Conservation (phyloP, 2,113 vertebrate species). For the Pelusios castaneus region DNA sequence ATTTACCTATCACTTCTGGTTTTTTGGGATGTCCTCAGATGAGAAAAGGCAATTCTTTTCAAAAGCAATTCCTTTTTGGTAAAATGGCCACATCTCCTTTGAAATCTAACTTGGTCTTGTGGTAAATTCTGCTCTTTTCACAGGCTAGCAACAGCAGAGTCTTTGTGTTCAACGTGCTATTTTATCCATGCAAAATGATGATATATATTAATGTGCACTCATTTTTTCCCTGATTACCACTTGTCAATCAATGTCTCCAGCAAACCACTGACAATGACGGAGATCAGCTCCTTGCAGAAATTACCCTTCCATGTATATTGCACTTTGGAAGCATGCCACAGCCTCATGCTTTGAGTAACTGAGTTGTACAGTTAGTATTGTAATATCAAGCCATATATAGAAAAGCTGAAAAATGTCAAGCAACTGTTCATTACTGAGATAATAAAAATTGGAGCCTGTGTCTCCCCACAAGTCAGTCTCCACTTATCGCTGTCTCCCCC, state of each 20-base stretch:
- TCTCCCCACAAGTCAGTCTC: not conserved
- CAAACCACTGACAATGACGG: not conserved
- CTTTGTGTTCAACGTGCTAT: not conserved
- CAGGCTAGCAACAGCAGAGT: not conserved
- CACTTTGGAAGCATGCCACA: not conserved
- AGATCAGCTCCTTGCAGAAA: constrained; percentile 4
- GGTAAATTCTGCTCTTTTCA: not conserved
- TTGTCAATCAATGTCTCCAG: constrained; percentile 7
- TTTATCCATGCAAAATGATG: constrained; percentile 9
- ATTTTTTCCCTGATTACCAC: not conserved
- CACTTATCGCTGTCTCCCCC: not conserved
- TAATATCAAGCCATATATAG: constrained; percentile 14
- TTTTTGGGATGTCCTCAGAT: constrained; percentile 17
- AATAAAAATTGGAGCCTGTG: constrained; percentile 8
- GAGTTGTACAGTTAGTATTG: not conserved
- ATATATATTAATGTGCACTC: constrained; percentile 17
- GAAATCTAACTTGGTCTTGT: not conserved
- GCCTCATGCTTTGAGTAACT: not conserved
- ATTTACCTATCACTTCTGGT: constrained; percentile 46
- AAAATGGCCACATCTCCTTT: not conserved
- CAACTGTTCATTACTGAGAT: constrained; percentile 1
- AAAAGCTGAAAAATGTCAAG: not conserved
- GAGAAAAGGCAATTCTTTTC: constrained; percentile 32
- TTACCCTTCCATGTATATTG: not conserved
- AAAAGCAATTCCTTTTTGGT: constrained; percentile 38